Percentiles rank a stretch among this genome's conserved stretches.
These are phyloP conservation scores for Agrochola lota DNA, from an alignment of 2,888 invertebrate genomes.

Conservation along the genomic window DNA sequence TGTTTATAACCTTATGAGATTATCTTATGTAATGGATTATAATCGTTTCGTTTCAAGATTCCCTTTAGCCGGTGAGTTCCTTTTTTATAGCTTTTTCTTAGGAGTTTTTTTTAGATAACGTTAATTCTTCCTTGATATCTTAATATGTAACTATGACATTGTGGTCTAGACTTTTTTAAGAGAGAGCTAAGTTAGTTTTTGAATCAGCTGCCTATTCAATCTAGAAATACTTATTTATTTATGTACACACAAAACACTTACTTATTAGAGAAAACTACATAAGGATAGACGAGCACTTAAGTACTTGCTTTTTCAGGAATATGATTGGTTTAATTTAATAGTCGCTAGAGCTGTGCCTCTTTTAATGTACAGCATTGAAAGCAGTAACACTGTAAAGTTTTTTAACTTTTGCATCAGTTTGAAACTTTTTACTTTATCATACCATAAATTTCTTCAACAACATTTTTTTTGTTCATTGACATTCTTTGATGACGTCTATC, in stretches of 20 bases:
- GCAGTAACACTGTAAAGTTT: background rate
- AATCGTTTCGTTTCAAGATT: background rate
- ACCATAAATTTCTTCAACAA: background rate
- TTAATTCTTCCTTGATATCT: background rate
- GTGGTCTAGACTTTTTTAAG: background rate
- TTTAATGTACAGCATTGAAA: background rate
- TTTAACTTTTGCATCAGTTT: conserved; percentile 3
- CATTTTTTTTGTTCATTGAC: background rate
- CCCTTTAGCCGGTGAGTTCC: conserved; percentile 8
- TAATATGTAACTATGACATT: background rate
- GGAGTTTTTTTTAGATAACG: background rate
- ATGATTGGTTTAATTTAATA: background rate
- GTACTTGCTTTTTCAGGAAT: background rate
- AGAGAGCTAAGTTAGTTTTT: background rate
- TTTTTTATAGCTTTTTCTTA: background rate
- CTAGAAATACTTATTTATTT: background rate
- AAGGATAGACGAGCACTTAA: background rate
- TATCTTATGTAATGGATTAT: background rate
- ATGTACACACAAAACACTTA: background rate
- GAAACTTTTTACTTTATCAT: conserved; percentile 5
- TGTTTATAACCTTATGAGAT: background rate
- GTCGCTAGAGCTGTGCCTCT: too few relatives aligned
- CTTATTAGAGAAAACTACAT: background rate
- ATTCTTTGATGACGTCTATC: conserved; percentile 18
- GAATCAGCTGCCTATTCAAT: background rate